A percentile compares a stretch with the other conserved stretches of the same genome.
Conservation (phyloP, 2,113 vertebrate species). For the Silurus meridionalis region DNA sequence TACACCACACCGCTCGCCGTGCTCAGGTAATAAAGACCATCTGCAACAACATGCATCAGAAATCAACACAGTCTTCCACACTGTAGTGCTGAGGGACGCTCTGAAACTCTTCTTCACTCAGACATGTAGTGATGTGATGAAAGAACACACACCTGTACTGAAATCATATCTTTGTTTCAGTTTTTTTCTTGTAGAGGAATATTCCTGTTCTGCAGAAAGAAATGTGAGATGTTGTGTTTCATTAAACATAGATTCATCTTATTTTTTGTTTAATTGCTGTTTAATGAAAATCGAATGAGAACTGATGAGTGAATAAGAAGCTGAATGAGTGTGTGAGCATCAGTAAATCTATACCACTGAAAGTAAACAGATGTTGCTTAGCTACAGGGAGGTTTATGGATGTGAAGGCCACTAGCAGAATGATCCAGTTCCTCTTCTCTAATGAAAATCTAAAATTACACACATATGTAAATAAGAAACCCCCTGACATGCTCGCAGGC, state of each 20-base stretch:
- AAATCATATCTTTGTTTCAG: conserved; percentile 2
- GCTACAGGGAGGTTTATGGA: not conserved
- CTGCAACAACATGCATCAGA: not conserved
- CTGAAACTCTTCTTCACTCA: not conserved
- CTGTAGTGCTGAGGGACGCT: not conserved
- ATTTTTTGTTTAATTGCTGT: too few relatives aligned
- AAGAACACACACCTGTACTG: not conserved
- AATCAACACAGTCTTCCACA: not conserved
- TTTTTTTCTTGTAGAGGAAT: conserved; percentile 25
- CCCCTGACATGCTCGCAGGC: too few relatives aligned
- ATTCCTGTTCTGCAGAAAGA: not conserved
- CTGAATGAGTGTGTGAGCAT: too few relatives aligned
- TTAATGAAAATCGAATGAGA: too few relatives aligned
- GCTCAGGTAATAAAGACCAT: too few relatives aligned
- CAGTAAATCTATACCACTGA: too few relatives aligned
- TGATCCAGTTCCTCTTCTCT: not conserved
- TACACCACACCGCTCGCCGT: too few relatives aligned
- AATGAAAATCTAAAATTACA: not conserved
- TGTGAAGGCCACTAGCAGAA: not conserved
- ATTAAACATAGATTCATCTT: too few relatives aligned
- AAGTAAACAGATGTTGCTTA: too few relatives aligned
- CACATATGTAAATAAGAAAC: too few relatives aligned
- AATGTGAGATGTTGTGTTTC: not conserved
- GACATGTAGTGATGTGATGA: too few relatives aligned
- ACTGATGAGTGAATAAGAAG: not conserved